Evolutionary conservation across 2,888 invertebrate species (phyloP).

Genomic region (Tachystola acroxantha): DNA sequence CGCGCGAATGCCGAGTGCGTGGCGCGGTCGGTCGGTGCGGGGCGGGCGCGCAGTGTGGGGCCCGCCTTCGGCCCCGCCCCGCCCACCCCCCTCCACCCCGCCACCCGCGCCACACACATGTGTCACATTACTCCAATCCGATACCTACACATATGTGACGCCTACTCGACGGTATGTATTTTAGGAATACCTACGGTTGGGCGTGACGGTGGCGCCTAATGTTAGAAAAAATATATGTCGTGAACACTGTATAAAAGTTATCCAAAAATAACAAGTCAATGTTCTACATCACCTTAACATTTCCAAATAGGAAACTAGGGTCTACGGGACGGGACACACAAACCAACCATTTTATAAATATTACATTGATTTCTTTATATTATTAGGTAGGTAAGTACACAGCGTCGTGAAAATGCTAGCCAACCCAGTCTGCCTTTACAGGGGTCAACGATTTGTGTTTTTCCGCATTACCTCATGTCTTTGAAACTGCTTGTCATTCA

Average conservation of each 20-base stretch:
- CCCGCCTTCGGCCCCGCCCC: conserved; percentile 55
- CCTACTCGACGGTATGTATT: conserved; percentile 64
- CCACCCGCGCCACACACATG: conserved; percentile 39
- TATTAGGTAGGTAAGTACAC: too few relatives aligned
- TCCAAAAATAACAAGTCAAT: too few relatives aligned
- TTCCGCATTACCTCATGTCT: conserved; percentile 5
- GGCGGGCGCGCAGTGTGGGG: conserved; percentile 48
- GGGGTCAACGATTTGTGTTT: conserved; percentile 7
- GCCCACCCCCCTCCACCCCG: conserved; percentile 26
- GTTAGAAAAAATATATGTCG: too few relatives aligned
- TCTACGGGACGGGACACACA: too few relatives aligned
- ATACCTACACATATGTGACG: conserved; percentile 68
- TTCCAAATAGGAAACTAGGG: too few relatives aligned
- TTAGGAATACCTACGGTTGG: conserved; percentile 47
- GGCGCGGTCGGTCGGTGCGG: conserved; percentile 39
- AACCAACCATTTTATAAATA: too few relatives aligned
- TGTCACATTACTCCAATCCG: conserved; percentile 53
- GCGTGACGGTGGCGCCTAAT: neutral
- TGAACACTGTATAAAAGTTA: too few relatives aligned
- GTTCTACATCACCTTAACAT: too few relatives aligned
- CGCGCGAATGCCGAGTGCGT: conserved; percentile 56
- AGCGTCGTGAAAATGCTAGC: too few relatives aligned
- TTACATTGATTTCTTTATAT: too few relatives aligned
- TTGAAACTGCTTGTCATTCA: conserved; percentile 5
- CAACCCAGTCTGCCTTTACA: too few relatives aligned